A percentile compares a stretch with the other conserved stretches of the same genome.
Evolutionary conservation across 2,797 vertebrate genomes (phyloP).

Genomic region (Acanthiza pusilla): DNA sequence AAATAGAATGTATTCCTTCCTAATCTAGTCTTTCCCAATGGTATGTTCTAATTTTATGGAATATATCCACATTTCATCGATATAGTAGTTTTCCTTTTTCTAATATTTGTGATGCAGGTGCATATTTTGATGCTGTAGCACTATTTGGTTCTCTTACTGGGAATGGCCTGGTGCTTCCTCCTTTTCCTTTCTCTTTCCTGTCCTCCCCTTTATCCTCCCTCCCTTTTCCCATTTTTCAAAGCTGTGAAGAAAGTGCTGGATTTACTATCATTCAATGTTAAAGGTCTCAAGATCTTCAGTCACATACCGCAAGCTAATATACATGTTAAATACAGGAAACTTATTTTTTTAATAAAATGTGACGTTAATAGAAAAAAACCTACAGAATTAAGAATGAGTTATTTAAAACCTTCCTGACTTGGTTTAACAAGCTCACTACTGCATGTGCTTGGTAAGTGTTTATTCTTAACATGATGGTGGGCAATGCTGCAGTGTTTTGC

Average conservation of each 20-base stretch:
- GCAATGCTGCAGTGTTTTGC: not conserved
- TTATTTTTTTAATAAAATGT: constrained; percentile 72
- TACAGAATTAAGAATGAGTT: constrained; percentile 55
- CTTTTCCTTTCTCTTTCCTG: constrained; percentile 25
- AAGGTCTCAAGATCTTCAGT: constrained; percentile 45
- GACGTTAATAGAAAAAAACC: constrained; percentile 26
- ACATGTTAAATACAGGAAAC: constrained; percentile 62
- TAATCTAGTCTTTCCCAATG: not conserved
- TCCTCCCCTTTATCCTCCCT: not conserved
- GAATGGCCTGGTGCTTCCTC: constrained; percentile 30
- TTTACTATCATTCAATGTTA: constrained; percentile 61
- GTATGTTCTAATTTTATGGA: not conserved
- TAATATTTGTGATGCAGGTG: constrained; percentile 3
- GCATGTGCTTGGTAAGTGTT: not conserved
- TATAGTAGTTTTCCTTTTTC: not conserved
- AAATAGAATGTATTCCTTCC: not conserved
- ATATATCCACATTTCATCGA: not conserved
- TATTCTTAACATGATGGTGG: not conserved
- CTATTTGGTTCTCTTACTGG: not conserved
- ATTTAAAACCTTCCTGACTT: constrained; percentile 43
- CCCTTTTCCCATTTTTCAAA: not conserved
- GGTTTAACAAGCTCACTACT: not conserved
- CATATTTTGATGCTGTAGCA: constrained; percentile 42
- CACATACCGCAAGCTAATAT: constrained; percentile 35
- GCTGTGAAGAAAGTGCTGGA: constrained; percentile 62